Evolutionary conservation across 2,113 vertebrate genomes (phyloP).

Genomic region (Eleginops maclovinus): DNA sequence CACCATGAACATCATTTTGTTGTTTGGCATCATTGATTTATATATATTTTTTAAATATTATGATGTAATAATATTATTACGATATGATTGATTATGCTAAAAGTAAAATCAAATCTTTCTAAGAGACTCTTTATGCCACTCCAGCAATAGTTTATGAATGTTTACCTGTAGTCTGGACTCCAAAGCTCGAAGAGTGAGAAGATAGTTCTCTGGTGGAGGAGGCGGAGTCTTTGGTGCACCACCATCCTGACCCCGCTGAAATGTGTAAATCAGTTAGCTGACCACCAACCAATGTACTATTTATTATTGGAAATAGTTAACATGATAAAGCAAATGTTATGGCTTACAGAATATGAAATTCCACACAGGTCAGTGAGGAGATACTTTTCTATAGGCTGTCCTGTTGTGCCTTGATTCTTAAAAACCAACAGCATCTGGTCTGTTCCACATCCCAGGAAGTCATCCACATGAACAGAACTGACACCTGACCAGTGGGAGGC

Average conservation of each 20-base stretch:
- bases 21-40: background rate
- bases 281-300: background rate
- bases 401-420: conserved; percentile 67
- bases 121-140: background rate
- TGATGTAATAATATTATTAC: background rate
- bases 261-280: background rate
- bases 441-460: conserved; percentile 89
- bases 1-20: background rate
- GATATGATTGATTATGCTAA: background rate
- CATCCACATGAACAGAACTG: conserved; percentile 86
- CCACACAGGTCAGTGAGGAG: conserved; percentile 88
- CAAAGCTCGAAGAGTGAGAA: conserved; percentile 87
- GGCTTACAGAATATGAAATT: conserved; percentile 87
- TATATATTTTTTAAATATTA: background rate
- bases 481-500: conserved; percentile 87
- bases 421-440: conserved; percentile 92
- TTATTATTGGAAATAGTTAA: background rate
- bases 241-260: conserved; percentile 58
- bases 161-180: conserved; percentile 90
- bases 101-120: background rate
- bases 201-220: conserved; percentile 79
- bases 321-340: background rate
- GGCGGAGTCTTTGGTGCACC: conserved; percentile 55
- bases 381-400: conserved; percentile 79
- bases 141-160: background rate